Conservation (phyloP, 2,888 invertebrate genomes). For the Drosophila algonquin region DNA sequence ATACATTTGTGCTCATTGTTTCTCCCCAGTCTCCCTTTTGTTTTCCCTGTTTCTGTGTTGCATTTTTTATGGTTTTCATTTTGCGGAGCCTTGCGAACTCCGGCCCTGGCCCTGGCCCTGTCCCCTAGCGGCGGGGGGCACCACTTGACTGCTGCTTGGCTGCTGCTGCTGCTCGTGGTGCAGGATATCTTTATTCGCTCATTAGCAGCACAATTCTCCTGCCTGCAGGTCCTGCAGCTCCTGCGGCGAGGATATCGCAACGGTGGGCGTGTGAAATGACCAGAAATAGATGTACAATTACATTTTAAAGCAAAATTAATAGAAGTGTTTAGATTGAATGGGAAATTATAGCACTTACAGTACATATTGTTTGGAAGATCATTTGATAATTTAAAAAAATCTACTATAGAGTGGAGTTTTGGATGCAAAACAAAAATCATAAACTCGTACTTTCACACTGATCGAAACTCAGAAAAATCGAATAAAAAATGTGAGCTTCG, state of each 20-base stretch:
- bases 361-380: no score
- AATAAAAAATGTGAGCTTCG: not conserved
- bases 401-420: not conserved
- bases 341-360: not conserved
- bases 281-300: slow-evolving; percentile 31
- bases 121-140: slow-evolving; percentile 50
- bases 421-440: not conserved
- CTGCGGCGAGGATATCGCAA: slow-evolving; percentile 21
- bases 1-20: slow-evolving; percentile 56
- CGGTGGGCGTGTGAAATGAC: slow-evolving; percentile 71
- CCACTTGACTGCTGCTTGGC: slow-evolving; percentile 56
- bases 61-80: slow-evolving; percentile 76
- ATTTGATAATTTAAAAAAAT: not conserved
- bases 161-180: slow-evolving; percentile 36
- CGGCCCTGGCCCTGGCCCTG: not conserved
- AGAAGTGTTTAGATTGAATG: not conserved
- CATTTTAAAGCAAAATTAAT: slow-evolving; percentile 20
- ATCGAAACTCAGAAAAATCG: slow-evolving; percentile 2
- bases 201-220: slow-evolving; percentile 76
- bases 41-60: slow-evolving; percentile 42
- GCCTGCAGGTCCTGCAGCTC: slow-evolving; percentile 18
- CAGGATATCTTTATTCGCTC: slow-evolving; percentile 78
- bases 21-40: slow-evolving; percentile 20
- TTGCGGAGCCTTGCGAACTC: slow-evolving; percentile 27
- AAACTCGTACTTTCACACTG: slow-evolving; percentile 25